Evolutionary conservation across 1,140 invertebrate genomes (phyloP).

Genomic region (Diabrotica virgifera): DNA sequence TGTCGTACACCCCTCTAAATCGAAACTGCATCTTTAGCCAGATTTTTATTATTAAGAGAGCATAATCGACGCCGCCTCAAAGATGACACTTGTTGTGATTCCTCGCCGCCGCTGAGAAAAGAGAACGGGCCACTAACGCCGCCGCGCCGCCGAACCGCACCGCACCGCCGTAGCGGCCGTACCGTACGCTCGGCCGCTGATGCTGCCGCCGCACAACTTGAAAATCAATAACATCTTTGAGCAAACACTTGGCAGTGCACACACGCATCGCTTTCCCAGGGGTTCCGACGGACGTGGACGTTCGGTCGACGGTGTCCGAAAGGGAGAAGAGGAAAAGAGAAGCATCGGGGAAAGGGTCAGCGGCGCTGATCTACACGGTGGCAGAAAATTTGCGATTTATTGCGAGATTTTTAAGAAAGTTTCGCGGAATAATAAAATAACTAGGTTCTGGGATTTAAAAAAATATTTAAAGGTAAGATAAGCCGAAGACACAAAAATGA

Average conservation of each 20-base stretch:
- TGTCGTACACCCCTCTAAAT: no score
- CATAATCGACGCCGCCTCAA: no score
- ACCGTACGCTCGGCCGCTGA: conserved; percentile 35
- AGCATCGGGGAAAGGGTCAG: conserved; percentile 6
- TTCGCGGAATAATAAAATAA: no score
- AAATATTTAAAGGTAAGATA: no score
- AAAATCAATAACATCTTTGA: conserved; percentile 50
- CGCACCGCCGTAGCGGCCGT: conserved; percentile 23
- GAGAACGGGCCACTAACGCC: conserved; percentile 4
- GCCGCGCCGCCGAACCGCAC: conserved; percentile 21
- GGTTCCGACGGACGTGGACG: conserved; percentile 28
- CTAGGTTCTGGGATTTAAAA: no score
- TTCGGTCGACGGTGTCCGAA: conserved; percentile 17
- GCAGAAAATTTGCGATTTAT: not conserved
- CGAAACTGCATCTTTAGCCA: no score
- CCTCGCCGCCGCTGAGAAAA: conserved; percentile 4
- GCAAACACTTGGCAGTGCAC: conserved; percentile 49
- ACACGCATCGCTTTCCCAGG: conserved; percentile 45
- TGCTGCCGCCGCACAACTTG: conserved; percentile 40
- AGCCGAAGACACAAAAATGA: no score
- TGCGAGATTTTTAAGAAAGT: no score
- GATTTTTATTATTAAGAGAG: no score
- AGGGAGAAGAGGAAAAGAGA: not conserved
- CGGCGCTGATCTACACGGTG: conserved; percentile 4
- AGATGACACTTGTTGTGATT: not conserved